Evolutionary conservation across 1,140 invertebrate species (phyloP).

Genomic region (Drosophila santomea): DNA sequence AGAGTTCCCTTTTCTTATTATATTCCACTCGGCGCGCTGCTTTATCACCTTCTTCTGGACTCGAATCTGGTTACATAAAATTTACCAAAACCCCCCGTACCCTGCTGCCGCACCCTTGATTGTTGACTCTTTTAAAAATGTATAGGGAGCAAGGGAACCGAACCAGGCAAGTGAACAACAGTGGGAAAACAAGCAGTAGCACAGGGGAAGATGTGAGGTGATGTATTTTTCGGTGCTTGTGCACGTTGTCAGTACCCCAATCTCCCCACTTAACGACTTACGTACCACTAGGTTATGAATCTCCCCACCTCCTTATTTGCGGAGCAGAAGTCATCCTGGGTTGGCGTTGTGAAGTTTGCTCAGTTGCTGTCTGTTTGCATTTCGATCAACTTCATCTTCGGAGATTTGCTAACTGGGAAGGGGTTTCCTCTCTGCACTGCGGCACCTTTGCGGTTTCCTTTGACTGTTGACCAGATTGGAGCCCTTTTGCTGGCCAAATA

Average conservation of each 20-base stretch:
- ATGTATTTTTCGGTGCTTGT: slow-evolving; percentile 49
- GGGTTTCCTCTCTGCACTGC: slow-evolving; percentile 8
- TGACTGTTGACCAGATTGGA: slow-evolving; percentile 26
- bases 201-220: slow-evolving; percentile 11
- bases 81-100: slow-evolving; percentile 8
- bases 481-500: background rate
- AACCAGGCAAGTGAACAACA: slow-evolving; percentile 15
- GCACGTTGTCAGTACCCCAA: slow-evolving; percentile 48
- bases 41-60: slow-evolving; percentile 67
- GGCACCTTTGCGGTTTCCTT: slow-evolving; percentile 3
- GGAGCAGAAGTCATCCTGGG: slow-evolving; percentile 26
- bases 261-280: background rate
- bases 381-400: slow-evolving; percentile 40
- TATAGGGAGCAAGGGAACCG: slow-evolving; percentile 46
- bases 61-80: slow-evolving; percentile 58
- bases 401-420: slow-evolving; percentile 3
- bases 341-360: slow-evolving; percentile 60
- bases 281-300: slow-evolving; percentile 2
- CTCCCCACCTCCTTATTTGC: slow-evolving; percentile 2
- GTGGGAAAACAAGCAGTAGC: slow-evolving; percentile 16
- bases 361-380: slow-evolving; percentile 50
- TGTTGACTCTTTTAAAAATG: slow-evolving; percentile 75
- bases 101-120: slow-evolving; percentile 2
- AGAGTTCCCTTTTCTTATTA: background rate
- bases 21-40: slow-evolving; percentile 49